Evolutionary conservation across 2,113 vertebrate species (phyloP), one percentile per base, ranked within the genome.

Genomic region (Gorsachius goisagi): DNA sequence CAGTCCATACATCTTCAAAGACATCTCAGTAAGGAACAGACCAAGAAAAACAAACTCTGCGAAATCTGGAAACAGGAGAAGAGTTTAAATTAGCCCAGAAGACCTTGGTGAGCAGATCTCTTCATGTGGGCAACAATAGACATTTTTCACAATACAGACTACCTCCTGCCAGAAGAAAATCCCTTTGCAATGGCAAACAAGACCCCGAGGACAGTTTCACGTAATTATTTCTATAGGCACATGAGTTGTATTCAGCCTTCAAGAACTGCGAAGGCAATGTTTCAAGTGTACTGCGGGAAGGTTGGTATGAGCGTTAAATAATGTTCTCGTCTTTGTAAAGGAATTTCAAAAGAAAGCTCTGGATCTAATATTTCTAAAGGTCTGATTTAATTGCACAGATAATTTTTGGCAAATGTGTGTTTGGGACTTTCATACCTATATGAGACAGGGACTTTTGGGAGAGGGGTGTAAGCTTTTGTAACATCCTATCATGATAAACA

Each of bases 21-120:
- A 98, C 99, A 99, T 99, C 98, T 99, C 99, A 9, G 98, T 99
- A 88, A 99, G 98, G 96, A 99, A 99, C 78, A 99, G 98, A 60
- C 99, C 99, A 97, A 99, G 98, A 96, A 99, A 99, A 50, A 99
- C 99, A 98, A 99, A 99, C 97, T 99, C 99, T 2, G 99, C 99
- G 15, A 99, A 98, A 97, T 99, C 99, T 99, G 97, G 77, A 81
- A 97, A 69, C 5, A 13, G n/a, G 53, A 96, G 55, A 74, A 94
- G 74, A 97, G 64, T 39, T 27, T 45, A 5, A 62, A n/a, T 98
- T 45, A 96, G 88, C 28, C 33, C 67, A 23, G 0, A 7, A 63
- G 88, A 35, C 44, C 39, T 66, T 30, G 41, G 49, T 27, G n/a
- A 53, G 73, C 69, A 81, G 52, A 85, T 56, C 16, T 35, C 56